These are phyloP conservation scores for Dipodomys stephensi DNA, from an alignment of 2,113 vertebrate species.

Conservation along the genomic window DNA sequence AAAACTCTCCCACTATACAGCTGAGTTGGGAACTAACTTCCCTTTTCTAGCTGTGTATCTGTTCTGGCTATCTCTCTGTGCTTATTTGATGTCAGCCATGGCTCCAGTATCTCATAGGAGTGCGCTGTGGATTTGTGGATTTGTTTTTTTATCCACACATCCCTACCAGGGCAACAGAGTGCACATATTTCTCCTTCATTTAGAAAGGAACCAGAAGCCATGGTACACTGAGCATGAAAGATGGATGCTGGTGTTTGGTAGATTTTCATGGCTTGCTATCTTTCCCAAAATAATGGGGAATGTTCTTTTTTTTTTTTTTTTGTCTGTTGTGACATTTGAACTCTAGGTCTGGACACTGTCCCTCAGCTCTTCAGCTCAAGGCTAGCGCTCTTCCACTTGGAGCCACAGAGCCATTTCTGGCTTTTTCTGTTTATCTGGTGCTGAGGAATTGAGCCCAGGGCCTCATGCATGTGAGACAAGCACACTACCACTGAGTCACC, in stretches of 20 bases:
- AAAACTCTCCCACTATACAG: background rate
- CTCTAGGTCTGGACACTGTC: too few species aligned
- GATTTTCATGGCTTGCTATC: background rate
- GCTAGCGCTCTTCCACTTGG: too few species aligned
- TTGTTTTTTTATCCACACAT: background rate
- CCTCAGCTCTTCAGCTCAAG: too few species aligned
- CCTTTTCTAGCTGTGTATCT: background rate
- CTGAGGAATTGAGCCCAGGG: too few species aligned
- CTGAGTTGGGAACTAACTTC: accelerated
- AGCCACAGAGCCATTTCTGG: too few species aligned
- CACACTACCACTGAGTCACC: too few species aligned
- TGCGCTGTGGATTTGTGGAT: background rate
- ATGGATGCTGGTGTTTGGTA: background rate
- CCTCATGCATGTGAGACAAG: too few species aligned
- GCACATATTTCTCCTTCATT: background rate
- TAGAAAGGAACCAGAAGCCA: background rate
- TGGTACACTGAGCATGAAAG: background rate
- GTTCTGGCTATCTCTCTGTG: background rate
- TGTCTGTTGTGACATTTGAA: too few species aligned
- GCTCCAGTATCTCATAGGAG: background rate
- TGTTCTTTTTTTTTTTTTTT: too few species aligned
- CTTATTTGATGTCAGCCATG: background rate
- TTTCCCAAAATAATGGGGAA: background rate
- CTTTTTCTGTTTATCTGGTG: too few species aligned
- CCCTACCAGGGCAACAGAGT: background rate